A percentile compares a stretch with the other conserved stretches of the same genome.
These are phyloP conservation scores for Acanthochromis polyacanthus DNA, from an alignment of 2,113 vertebrate species.

Conservation along the genomic window DNA sequence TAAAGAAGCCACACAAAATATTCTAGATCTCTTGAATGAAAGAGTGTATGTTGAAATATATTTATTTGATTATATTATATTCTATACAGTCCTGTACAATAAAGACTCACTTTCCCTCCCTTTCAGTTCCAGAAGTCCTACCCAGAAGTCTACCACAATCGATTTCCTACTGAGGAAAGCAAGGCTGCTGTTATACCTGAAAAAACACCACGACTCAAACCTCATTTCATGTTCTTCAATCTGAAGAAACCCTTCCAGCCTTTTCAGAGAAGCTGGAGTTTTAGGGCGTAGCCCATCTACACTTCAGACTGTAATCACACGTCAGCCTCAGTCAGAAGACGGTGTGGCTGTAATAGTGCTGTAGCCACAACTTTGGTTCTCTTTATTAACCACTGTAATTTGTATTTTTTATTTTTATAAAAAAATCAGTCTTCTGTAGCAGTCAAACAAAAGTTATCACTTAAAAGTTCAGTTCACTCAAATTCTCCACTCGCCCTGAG, in stretches of 20 bases:
- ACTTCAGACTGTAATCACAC: not conserved
- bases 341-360: conserved; percentile 2
- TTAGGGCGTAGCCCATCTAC: conserved; percentile 60
- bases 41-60: no score
- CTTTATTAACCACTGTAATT: not conserved
- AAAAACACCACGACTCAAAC: conserved; percentile 66
- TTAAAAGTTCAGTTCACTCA: conserved; percentile 4
- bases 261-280: conserved; percentile 82
- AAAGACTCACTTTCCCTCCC: not conserved
- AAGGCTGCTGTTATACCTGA: conserved; percentile 74
- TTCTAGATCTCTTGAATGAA: no score
- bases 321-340: not conserved
- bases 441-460: conserved; percentile 8
- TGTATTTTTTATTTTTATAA: not conserved
- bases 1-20: no score
- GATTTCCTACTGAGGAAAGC: conserved; percentile 78
- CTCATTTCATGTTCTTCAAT: conserved; percentile 69
- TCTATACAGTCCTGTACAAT: not conserved
- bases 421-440: conserved; percentile 10
- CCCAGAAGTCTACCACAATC: conserved; percentile 73
- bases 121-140: conserved; percentile 78
- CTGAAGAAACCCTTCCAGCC: conserved; percentile 77
- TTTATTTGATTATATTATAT: no score
- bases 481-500: not conserved
- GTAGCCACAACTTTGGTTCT: not conserved